Evolutionary conservation across 2,888 invertebrate genomes (phyloP).

Genomic region (Aphodius sticticus): DNA sequence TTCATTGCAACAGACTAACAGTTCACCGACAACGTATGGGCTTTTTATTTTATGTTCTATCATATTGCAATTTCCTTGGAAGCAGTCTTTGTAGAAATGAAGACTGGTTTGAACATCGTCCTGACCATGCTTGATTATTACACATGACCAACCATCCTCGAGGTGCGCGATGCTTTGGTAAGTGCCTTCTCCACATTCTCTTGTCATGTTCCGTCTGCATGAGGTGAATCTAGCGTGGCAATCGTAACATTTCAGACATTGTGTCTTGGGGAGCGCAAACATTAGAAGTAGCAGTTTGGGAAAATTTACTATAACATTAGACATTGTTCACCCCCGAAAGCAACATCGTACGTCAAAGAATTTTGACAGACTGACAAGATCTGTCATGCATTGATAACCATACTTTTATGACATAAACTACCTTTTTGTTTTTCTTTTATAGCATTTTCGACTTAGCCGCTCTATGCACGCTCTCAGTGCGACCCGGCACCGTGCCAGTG

Average conservation of each 20-base stretch:
- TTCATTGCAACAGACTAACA: neutral
- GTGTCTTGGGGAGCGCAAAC: neutral
- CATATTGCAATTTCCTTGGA: neutral
- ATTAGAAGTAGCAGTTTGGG: neutral
- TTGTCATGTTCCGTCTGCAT: neutral
- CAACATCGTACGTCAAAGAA: neutral
- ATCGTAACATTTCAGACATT: neutral
- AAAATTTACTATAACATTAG: neutral
- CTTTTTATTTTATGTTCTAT: neutral
- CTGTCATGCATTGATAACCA: neutral
- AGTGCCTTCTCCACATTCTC: neutral
- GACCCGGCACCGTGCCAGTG: too few relatives aligned
- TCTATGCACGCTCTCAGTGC: too few relatives aligned
- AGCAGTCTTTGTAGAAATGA: neutral
- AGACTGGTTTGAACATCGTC: neutral
- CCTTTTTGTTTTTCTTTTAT: too few relatives aligned
- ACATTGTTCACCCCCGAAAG: neutral
- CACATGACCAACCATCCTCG: neutral
- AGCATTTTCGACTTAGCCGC: too few relatives aligned
- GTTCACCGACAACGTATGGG: neutral
- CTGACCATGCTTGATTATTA: neutral
- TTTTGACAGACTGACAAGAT: too few relatives aligned
- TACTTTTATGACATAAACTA: neutral
- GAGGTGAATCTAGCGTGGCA: neutral
- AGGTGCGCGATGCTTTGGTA: neutral